Evolutionary conservation across 1,140 invertebrate species (phyloP), one percentile per base, ranked within the genome.

Genomic region (Mesaphorura yosii): DNA sequence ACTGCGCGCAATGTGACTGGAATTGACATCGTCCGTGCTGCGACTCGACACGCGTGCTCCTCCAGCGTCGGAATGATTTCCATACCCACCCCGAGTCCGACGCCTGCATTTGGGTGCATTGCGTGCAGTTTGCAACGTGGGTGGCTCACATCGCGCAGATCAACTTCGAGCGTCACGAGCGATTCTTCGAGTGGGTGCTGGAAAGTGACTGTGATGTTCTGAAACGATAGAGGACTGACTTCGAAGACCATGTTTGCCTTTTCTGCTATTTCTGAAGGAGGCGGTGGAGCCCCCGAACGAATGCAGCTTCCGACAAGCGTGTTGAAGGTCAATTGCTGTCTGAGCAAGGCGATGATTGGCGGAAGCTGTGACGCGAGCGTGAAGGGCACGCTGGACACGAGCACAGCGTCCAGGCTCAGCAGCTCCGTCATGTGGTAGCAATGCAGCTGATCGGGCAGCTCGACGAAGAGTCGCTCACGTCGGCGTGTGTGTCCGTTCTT

Each of bases 331-430:
- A 88, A 82, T 71, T 96, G 91, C 65, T 93, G 88, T 17, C 92
- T 73, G 2, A 97, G 74, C 57, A 79, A 79, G 23, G 80, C 78
- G 7, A 97, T 75, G 52, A 97, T 86, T 63, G 83, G 79, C 15
- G 89, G 82, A n/a, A 96, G 88, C 66, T 93, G 86, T 6, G 83
- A 83, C 2, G 91, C 91, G 73, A 95, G 90, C 2, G 87, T 91
- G 67, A 95, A 95, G 0, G 89, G 87, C 53, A 97, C 82, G 48
- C 79, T 82, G 19, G 76, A 76, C 17, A 95, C 80, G 62, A 90
- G 67, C 27, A 86, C 80, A 2, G 86, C 90, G 44, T 84, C 78
- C 69, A 94, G 75, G 14, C 77, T 78, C 58, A 78, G 78, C 53
- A 78, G 79, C 65, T 89, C 84, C 3, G 86, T 91, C 71, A 96